Conservation (phyloP, 2,888 invertebrate genomes). For the Cryptocephalus primarius region DNA sequence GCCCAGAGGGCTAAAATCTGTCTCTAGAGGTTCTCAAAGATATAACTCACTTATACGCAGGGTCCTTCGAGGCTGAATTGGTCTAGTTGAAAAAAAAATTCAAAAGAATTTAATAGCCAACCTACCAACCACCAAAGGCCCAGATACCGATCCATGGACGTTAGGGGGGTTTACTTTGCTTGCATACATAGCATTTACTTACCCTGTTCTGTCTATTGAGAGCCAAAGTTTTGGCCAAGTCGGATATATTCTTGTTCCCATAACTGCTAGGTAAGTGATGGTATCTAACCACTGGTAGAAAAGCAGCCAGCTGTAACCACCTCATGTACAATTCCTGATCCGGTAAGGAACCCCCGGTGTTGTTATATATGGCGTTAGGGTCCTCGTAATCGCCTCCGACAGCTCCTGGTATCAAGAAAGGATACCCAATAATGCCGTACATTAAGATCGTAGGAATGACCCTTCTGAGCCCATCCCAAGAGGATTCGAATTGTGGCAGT, state of each 20-base stretch:
- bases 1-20: too few relatives aligned
- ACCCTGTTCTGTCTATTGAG: slow-evolving; percentile 63
- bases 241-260: slow-evolving; percentile 61
- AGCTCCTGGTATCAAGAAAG: slow-evolving; percentile 86
- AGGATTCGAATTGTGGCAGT: slow-evolving; percentile 73
- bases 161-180: too few relatives aligned
- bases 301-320: slow-evolving; percentile 85
- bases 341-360: slow-evolving; percentile 46
- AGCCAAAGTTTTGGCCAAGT: slow-evolving; percentile 66
- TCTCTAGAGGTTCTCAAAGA: too few relatives aligned
- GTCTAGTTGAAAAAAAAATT: too few relatives aligned
- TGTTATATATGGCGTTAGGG: slow-evolving; percentile 37
- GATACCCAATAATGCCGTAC: slow-evolving; percentile 85
- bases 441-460: slow-evolving; percentile 81
- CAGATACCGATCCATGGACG: too few relatives aligned
- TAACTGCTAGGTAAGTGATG: slow-evolving; percentile 84
- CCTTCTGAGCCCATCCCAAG: slow-evolving; percentile 63
- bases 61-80: too few relatives aligned
- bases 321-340: slow-evolving; percentile 76
- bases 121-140: too few relatives aligned
- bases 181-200: neutral
- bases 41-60: too few relatives aligned
- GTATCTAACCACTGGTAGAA: slow-evolving; percentile 85
- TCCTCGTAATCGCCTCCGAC: slow-evolving; percentile 81
- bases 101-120: too few relatives aligned